Base-by-base conservation (phyloP, 2,113 vertebrate species). In the Silurus glanis region DNA sequence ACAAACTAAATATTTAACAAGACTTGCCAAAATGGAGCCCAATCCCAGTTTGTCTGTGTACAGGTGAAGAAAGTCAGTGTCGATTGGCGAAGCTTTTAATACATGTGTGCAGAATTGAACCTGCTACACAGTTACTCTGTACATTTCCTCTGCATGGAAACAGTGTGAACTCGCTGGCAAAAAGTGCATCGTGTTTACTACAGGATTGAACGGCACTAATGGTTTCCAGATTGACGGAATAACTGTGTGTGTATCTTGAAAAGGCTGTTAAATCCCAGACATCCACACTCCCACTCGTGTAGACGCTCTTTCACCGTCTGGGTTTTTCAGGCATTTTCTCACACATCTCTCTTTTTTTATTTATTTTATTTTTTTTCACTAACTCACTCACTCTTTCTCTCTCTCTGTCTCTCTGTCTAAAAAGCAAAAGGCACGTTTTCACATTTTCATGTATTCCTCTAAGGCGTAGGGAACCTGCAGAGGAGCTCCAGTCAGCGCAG, bases 391-490 rank as follows among this genome's bases (percentile, higher is more conserved):
- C 80, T 81, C 61, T 53, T 62, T 53, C 80, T 67, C 81, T 83
- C 66, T 82, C 80, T 66, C 61, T 28, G 13, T 45, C 51, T 67
- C 45, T 64, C 16, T 56, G 16, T 55, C 8, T 37, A 37, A 37
- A 37, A 37, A 37, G 37, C 37, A 82, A 47, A 51, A 25, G 37
- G 49, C 37, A 2, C 6, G 3, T 62, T 9, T 28, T 45, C 9
- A 9, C 62, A 14, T 76, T 61, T 61, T 72, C 10, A 67, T 12
- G 16, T 83, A 82, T 74, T 78, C 14, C 55, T 79, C 75, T 92
- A 97, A 89, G 98, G 97, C 93, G 92, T 97, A 76, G 97, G 97
- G 79, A 99, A 96, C 92, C 95, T 99, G 69, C 97, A 99, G 92
- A 95, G 97, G 87, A 96, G 97, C 0, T 96, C 96, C 92, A 99